Base-by-base conservation (phyloP, 2,888 invertebrate genomes). In the Crioceris asparagi region DNA sequence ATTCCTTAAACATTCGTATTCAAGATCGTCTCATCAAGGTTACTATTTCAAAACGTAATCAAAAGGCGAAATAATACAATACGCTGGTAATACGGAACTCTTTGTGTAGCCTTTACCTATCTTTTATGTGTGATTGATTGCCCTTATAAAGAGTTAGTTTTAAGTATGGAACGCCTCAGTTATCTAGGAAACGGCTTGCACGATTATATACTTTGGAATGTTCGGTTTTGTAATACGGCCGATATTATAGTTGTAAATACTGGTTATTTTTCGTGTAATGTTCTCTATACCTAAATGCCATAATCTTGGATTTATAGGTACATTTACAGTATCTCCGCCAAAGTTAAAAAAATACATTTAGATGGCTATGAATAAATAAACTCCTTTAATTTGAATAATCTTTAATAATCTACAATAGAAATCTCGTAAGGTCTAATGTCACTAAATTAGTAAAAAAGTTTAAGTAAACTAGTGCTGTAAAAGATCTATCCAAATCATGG, bases 401-500 rank as follows among this genome's bases (percentile, higher is more conserved):
- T 21, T 21, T 10, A 21, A 10, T 7, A 21, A 6, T 10, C 10
- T n/a, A 31, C 31, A 16, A 17, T 16, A 31, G 18, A 17, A 5
- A 5, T 17, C 16, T 31, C 16, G 11, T 18, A 18, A 31, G 32
- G 17, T 31, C 17, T 16, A 31, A 6, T 31, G 8, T 31, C 32
- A 31, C 1, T 31, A 10, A 8, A 16, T 15, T 18, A 31, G 32
- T 16, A 31, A 31, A 31, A 31, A 31, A 18, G 17, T 31, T 31
- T 18, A 31, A 31, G 4, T 17, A 18, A 31, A 10, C 17, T 31
- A 18, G 18, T 18, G 17, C 4, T 8, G 21, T 7, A 12, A n/a
- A 17, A 12, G 11, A 17, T 8, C 31, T 17, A 17, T 7, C 10
- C 21, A n/a, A n/a, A n/a, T n/a, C n/a, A n/a, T n/a, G n/a, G n/a